A percentile compares a stretch with the other conserved stretches of the same genome.
phyloP scores from a whole-genome alignment of 92 coral and sea anemone genomes.

The Diadumene lineata region DNA sequence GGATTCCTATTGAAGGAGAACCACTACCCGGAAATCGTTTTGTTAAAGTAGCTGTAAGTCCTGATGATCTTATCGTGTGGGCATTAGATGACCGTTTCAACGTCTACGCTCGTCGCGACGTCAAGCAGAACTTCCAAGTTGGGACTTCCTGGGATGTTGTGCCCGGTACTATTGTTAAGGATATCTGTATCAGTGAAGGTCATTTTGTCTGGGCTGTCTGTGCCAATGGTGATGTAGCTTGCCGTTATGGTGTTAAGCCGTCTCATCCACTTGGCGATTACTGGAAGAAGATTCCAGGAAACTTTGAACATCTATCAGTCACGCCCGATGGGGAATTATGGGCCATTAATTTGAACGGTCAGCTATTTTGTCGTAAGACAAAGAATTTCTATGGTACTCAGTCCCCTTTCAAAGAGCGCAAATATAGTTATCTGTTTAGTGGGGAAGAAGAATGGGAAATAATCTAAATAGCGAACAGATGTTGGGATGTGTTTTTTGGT shows the following conservation, averaged over 20 bases:
- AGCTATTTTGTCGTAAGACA: slow-evolving; percentile 88
- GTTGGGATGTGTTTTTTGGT: no score
- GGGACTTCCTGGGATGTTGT: slow-evolving; percentile 89
- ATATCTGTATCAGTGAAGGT: slow-evolving; percentile 65
- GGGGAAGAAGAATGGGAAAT: slow-evolving; percentile 89
- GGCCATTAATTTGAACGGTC: slow-evolving; percentile 87
- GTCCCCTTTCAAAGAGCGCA: slow-evolving; percentile 77
- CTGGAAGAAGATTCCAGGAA: slow-evolving; percentile 96
- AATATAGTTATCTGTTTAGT: slow-evolving; percentile 70
- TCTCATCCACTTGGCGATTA: slow-evolving; percentile 81
- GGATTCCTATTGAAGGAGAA: slow-evolving; percentile 83
- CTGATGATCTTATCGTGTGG: slow-evolving; percentile 92
- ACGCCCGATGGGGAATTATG: slow-evolving; percentile 87
- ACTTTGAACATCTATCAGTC: slow-evolving; percentile 84
- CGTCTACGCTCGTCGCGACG: slow-evolving; percentile 86
- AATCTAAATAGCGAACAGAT: slow-evolving; percentile 47
- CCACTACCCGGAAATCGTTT: slow-evolving; percentile 68
- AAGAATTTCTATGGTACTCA: slow-evolving; percentile 84
- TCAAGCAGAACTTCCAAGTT: slow-evolving; percentile 77
- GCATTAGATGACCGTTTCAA: slow-evolving; percentile 84
- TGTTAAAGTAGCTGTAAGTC: slow-evolving; percentile 80
- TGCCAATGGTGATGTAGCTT: slow-evolving; percentile 85
- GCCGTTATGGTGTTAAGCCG: slow-evolving; percentile 87
- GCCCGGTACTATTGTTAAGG: slow-evolving; percentile 75
- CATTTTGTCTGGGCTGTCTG: slow-evolving; percentile 87